Evolutionary conservation across 2,113 vertebrate species (phyloP).

Genomic region (Erpornis zantholeuca): DNA sequence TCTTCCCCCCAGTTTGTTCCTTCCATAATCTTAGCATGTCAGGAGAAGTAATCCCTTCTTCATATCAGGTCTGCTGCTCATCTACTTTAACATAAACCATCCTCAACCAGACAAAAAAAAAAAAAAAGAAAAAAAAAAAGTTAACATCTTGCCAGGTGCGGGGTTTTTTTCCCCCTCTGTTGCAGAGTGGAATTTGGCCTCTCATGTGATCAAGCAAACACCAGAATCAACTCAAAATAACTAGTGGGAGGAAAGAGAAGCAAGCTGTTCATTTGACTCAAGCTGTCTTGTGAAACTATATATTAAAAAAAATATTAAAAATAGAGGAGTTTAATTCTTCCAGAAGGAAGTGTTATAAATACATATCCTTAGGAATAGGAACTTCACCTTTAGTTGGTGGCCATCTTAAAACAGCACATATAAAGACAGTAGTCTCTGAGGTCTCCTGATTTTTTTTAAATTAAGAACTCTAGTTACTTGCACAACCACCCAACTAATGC

Average conservation of each 20-base stretch:
- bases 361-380: background rate
- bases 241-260: background rate
- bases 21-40: background rate
- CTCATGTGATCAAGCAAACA: background rate
- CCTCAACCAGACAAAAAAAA: background rate
- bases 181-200: conserved; percentile 18
- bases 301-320: background rate
- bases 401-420: background rate
- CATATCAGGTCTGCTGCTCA: background rate
- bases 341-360: background rate
- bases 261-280: conserved; percentile 36
- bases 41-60: background rate
- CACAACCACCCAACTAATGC: background rate
- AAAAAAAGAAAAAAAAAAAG: background rate
- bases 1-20: background rate
- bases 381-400: background rate
- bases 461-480: background rate
- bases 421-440: background rate
- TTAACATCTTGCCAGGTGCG: background rate
- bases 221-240: background rate
- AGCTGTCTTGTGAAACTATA: background rate
- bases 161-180: accelerated
- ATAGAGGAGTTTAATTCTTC: background rate
- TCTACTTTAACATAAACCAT: background rate
- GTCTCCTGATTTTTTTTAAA: background rate